phyloP scores from a whole-genome alignment of 2,888 invertebrate species.

The Cheilosia vulpina region DNA sequence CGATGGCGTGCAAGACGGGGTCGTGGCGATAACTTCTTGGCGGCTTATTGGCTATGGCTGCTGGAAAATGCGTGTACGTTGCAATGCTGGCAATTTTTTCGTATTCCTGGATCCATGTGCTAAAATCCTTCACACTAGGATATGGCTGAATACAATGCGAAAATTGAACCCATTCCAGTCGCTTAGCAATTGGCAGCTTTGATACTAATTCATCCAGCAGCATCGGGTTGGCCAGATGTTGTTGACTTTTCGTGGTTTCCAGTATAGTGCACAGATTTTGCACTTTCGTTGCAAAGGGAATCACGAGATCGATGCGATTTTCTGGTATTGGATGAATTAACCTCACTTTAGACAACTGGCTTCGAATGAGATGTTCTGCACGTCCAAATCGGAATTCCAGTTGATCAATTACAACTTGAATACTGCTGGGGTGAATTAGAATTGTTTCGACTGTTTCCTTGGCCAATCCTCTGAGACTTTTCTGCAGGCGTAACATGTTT shows the following conservation, averaged over 20 bases:
- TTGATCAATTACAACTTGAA: slow-evolving; percentile 33
- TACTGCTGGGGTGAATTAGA: slow-evolving; percentile 63
- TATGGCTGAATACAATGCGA: slow-evolving; percentile 10
- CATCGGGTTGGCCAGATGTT: slow-evolving; percentile 43
- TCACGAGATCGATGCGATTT: too few species aligned
- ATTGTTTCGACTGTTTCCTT: slow-evolving; percentile 60
- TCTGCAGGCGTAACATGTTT: slow-evolving; percentile 57
- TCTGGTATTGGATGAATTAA: too few species aligned
- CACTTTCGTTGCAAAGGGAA: too few species aligned
- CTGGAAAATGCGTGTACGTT: not conserved
- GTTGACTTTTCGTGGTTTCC: slow-evolving; percentile 9
- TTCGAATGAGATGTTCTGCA: too few species aligned
- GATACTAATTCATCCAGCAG: slow-evolving; percentile 37
- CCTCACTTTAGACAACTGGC: too few species aligned
- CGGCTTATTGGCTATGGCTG: not conserved
- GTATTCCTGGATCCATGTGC: not conserved
- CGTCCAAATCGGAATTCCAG: slow-evolving; percentile 56
- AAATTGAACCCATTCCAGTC: slow-evolving; percentile 36
- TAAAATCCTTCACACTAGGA: slow-evolving; percentile 8
- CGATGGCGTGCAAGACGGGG: too few species aligned
- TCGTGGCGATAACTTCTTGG: not conserved
- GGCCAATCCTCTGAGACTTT: slow-evolving; percentile 51
- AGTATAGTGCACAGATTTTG: slow-evolving; percentile 13
- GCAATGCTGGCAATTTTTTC: not conserved
- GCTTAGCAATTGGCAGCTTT: slow-evolving; percentile 68